Evolutionary conservation across 2,797 vertebrate species (phyloP).

Genomic region (Pseudomugil tenellus): DNA sequence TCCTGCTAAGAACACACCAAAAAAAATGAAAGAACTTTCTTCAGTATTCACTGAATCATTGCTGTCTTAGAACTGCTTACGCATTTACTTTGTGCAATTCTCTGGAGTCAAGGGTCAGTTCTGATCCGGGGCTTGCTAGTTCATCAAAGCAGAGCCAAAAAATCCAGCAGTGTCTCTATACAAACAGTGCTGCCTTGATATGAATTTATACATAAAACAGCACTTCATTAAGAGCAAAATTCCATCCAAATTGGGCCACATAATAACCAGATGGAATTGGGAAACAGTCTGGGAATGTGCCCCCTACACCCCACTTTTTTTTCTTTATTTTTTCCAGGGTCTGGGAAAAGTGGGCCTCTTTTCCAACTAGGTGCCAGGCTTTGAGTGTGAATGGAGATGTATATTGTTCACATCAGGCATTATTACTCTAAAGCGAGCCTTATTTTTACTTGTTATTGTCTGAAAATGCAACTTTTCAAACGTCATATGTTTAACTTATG

Average conservation of each 20-base stretch:
- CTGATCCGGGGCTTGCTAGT: constrained; percentile 3
- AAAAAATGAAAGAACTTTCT: constrained; percentile 6
- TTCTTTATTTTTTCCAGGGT: constrained; percentile 53
- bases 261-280: constrained; percentile 76
- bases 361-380: constrained; percentile 62
- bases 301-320: constrained; percentile 16
- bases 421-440: constrained; percentile 18
- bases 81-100: constrained; percentile 13
- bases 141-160: constrained; percentile 29
- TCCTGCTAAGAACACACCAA: not conserved
- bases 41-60: constrained; percentile 1
- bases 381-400: constrained; percentile 32
- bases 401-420: constrained; percentile 24
- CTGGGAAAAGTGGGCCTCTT: constrained; percentile 64
- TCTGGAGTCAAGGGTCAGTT: constrained; percentile 37
- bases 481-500: not conserved
- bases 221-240: constrained; percentile 75
- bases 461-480: not conserved
- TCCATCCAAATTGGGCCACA: constrained; percentile 73
- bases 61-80: not conserved
- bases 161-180: constrained; percentile 26
- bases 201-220: constrained; percentile 55
- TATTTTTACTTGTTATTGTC: constrained; percentile 1
- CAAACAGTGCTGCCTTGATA: constrained; percentile 40
- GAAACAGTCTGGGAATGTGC: constrained; percentile 77